Evolutionary conservation across 2,797 vertebrate species (phyloP), one percentile per base, ranked within the genome.

Genomic region (Lemur catta): DNA sequence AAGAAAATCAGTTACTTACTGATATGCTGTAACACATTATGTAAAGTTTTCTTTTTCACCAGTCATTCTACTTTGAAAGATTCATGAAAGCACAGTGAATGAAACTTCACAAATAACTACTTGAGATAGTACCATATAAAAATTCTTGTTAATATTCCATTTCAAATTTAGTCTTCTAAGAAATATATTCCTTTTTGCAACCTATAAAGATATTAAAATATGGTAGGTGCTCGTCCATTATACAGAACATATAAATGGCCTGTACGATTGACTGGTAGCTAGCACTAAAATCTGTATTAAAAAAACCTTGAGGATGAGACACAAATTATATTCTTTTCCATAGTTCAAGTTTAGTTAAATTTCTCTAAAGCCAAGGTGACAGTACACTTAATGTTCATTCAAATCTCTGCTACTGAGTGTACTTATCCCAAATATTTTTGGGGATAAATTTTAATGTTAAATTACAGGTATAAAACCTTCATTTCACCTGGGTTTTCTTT

Each of bases 1-100:
- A 90, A 84, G 33, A 88, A 88, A 94, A 57, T n/a, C 50, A 89
- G 18, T 87, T 95, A 46, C 43, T 78, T 84, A 41, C 65, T 88
- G 33, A 38, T 84, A 84, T 65, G 6, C 41, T 86, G 2, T 72
- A 6, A 9, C 28, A 84, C n/a, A 67, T 74, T 79, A 75, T 43
- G 1, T 57, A 75, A 81, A 87, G 10, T 48, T 91, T 81, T 84
- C 26, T 63, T 93, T 84, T 69, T 63, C 22, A 72, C n/a, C 6
- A 80, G 24, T 87, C 69, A 63, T 74, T 93, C 13, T 78, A 89
- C 79, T 84, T 95, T 93, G 75, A 81, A 67, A 94, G 30, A 92
- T 76, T 67, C 22, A 67, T 78, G 50, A 89, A 55, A 84, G 14
- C 8, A 55, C 48, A 76, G 7, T 38, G 92, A 71, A 6, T 28